Evolutionary conservation across 2,888 invertebrate genomes (phyloP).

Genomic region (Anthrax anthrax): DNA sequence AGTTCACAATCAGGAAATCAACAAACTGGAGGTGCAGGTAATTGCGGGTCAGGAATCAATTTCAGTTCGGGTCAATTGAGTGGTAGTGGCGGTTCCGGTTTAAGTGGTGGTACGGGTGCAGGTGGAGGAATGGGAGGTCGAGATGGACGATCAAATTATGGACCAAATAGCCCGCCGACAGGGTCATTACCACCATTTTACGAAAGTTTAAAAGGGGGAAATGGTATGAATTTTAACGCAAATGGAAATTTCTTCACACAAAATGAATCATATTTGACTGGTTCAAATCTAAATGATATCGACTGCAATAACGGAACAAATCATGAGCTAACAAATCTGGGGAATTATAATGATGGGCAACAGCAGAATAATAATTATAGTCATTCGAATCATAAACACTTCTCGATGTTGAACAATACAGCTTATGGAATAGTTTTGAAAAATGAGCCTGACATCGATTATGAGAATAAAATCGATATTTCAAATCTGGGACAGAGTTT

Average conservation of each 20-base stretch:
- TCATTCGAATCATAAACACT: conserved; percentile 41
- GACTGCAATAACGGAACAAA: conserved; percentile 43
- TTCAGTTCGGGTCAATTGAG: conserved; percentile 33
- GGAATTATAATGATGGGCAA: conserved; percentile 28
- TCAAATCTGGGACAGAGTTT: conserved; percentile 29
- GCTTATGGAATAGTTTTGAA: conserved; percentile 67
- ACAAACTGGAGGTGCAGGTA: conserved; percentile 25
- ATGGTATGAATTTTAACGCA: conserved; percentile 52
- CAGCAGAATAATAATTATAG: conserved; percentile 17
- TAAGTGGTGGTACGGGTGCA: conserved; percentile 46
- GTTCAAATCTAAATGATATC: conserved; percentile 35
- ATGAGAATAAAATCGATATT: conserved; percentile 56
- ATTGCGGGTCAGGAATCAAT: conserved; percentile 33
- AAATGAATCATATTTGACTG: conserved; percentile 54
- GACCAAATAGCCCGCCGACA: conserved; percentile 76
- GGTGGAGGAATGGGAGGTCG: conserved; percentile 66
- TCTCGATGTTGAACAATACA: conserved; percentile 63
- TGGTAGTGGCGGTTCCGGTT: conserved; percentile 40
- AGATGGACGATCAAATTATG: conserved; percentile 72
- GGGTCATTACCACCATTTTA: conserved; percentile 81
- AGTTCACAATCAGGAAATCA: conserved; percentile 35
- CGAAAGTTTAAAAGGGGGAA: conserved; percentile 70
- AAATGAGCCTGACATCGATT: conserved; percentile 64
- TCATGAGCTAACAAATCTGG: conserved; percentile 35
- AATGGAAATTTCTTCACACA: conserved; percentile 45